phyloP scores from a whole-genome alignment of 2,888 invertebrate species.

The Drosophila crucigera region DNA sequence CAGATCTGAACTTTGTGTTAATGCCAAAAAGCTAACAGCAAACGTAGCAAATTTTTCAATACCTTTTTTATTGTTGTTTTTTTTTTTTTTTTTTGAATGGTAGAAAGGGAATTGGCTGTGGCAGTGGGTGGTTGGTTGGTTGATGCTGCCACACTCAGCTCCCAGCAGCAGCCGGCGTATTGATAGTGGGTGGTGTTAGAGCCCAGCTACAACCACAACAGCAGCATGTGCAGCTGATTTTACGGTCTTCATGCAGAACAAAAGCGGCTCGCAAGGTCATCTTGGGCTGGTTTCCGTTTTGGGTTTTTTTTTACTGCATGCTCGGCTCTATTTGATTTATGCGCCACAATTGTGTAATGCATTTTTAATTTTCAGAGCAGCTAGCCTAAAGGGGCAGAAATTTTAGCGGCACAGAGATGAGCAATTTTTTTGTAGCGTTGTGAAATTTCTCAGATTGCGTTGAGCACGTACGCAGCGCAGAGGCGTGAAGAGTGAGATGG shows the following conservation, averaged over 20 bases:
- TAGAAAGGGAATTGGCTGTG: conserved; percentile 14
- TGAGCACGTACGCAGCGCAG: conserved; percentile 57
- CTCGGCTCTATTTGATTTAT: conserved; percentile 48
- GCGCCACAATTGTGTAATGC: conserved; percentile 58
- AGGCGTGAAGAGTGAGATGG: conserved; percentile 36
- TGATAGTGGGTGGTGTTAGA: conserved; percentile 34
- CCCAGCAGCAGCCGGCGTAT: conserved; percentile 11
- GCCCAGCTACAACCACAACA: conserved; percentile 22
- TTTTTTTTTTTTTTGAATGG: conserved; percentile 2
- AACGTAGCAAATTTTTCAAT: conserved; percentile 58
- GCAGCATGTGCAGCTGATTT: conserved; percentile 48
- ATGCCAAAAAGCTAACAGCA: conserved; percentile 69
- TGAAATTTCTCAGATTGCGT: conserved; percentile 58
- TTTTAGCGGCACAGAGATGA: conserved; percentile 24
- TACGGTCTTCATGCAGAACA: conserved; percentile 58
- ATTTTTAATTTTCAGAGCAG: conserved; percentile 53
- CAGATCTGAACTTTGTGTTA: conserved; percentile 77
- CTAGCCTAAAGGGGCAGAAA: conserved; percentile 24
- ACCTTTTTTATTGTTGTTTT: conserved; percentile 12
- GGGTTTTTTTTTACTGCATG: conserved; percentile 10
- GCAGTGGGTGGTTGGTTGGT: conserved; percentile 33
- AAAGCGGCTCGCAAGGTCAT: conserved; percentile 63
- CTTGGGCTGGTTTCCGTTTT: conserved; percentile 45
- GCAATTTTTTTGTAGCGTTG: conserved; percentile 44
- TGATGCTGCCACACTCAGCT: not conserved